These are phyloP conservation scores for Megalurothrips usitatus DNA, from an alignment of 2,888 invertebrate species.

Conservation along the genomic window DNA sequence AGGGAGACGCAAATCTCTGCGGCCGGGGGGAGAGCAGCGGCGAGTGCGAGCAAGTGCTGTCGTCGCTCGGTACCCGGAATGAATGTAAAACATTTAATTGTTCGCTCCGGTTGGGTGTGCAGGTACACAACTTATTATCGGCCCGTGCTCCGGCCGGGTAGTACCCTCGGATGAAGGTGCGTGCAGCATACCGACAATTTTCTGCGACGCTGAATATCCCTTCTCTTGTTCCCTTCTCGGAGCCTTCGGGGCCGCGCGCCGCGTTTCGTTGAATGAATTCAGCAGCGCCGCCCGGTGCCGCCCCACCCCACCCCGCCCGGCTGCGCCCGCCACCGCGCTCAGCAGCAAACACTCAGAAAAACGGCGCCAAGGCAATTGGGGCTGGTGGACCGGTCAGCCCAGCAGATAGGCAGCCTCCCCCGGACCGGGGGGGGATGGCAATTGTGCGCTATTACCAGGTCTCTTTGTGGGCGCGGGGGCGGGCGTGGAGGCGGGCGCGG, in stretches of 20 bases:
- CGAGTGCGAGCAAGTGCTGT: background rate
- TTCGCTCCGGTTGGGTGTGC: slow-evolving; percentile 4
- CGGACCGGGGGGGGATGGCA: background rate
- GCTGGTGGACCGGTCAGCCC: background rate
- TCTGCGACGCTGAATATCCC: slow-evolving; percentile 3
- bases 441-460: slow-evolving; percentile 22
- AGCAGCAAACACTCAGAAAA: slow-evolving; percentile 12
- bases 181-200: background rate
- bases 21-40: background rate
- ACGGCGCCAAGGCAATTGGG: background rate
- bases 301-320: background rate
- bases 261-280: slow-evolving; percentile 1
- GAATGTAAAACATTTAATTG: slow-evolving; percentile 25
- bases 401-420: background rate
- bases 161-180: background rate
- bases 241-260: too few species aligned
- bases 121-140: slow-evolving; percentile 4
- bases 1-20: slow-evolving; percentile 1
- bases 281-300: background rate
- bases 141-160: background rate
- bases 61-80: background rate
- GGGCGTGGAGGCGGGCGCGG: background rate
- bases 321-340: background rate
- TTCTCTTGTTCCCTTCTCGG: background rate
- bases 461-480: slow-evolving; percentile 6